Evolutionary conservation across 2,113 vertebrate species (phyloP).

Genomic region (Phyllostomus discolor): DNA sequence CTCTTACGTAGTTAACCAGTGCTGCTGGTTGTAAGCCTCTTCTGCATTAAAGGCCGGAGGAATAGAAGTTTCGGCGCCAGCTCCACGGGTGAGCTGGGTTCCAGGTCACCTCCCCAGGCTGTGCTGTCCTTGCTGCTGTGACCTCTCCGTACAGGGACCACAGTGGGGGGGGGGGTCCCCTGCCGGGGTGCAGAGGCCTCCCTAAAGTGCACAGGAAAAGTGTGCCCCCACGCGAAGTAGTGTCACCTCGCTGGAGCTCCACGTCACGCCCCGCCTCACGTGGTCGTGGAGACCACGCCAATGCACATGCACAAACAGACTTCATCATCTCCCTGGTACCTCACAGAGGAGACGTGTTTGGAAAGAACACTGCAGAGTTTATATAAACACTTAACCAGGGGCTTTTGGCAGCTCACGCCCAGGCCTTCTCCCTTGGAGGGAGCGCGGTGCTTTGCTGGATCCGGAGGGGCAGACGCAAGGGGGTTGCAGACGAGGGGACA

Average conservation of each 20-base stretch:
- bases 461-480: background rate
- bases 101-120: too few relatives aligned
- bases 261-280: too few relatives aligned
- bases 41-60: background rate
- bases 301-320: background rate
- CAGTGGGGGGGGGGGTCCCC: background rate
- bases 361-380: background rate
- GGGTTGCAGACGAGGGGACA: background rate
- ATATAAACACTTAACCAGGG: background rate
- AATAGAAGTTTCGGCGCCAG: rapidly evolving
- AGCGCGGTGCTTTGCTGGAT: background rate
- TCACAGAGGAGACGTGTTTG: background rate
- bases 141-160: rapidly evolving
- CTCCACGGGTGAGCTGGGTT: background rate
- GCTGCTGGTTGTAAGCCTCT: background rate
- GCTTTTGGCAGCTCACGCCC: too few relatives aligned
- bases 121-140: too few relatives aligned
- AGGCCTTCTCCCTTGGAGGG: background rate
- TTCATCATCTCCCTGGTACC: background rate
- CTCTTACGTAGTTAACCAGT: too few relatives aligned
- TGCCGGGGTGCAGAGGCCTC: rapidly evolving
- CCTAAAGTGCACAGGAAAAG: background rate
- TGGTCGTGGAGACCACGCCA: background rate
- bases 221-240: rapidly evolving
- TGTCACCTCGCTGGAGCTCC: background rate